phyloP scores from a whole-genome alignment of 2,113 vertebrate genomes.

The Sprattus sprattus region DNA sequence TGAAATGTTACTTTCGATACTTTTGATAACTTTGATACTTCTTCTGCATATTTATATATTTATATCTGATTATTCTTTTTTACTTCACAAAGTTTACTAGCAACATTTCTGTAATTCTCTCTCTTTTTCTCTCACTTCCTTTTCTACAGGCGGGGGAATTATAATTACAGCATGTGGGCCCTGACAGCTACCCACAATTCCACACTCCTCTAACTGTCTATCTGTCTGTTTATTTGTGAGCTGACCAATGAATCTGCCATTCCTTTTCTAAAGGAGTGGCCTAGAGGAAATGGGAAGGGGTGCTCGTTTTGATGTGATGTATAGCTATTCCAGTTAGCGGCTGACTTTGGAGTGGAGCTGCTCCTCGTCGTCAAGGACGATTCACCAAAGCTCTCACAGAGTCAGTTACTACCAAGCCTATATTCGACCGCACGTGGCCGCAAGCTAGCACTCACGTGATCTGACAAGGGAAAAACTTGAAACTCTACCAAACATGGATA shows the following conservation, averaged over 20 bases:
- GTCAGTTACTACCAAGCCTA: constrained; percentile 57
- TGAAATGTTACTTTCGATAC: not conserved
- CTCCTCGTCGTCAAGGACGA: not conserved
- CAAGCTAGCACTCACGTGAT: constrained; percentile 60
- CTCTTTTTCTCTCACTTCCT: not conserved
- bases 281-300: constrained; percentile 27
- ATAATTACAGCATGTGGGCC: constrained; percentile 54
- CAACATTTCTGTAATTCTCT: too few relatives aligned
- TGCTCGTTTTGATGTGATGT: constrained; percentile 60
- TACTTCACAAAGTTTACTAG: too few relatives aligned
- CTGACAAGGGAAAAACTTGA: constrained; percentile 57
- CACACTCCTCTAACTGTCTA: constrained; percentile 56
- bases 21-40: not conserved
- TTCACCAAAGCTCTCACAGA: not conserved
- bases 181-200: constrained; percentile 64
- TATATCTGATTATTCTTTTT: not conserved
- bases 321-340: constrained; percentile 41
- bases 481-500: constrained; percentile 46
- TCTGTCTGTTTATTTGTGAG: constrained; percentile 38
- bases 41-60: not conserved
- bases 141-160: constrained; percentile 23
- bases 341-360: not conserved
- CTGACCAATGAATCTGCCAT: constrained; percentile 47
- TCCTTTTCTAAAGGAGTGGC: constrained; percentile 10
- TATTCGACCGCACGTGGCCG: constrained; percentile 66